A percentile compares a stretch with the other conserved stretches of the same genome.
phyloP scores from a whole-genome alignment of 2,888 invertebrate genomes.

The Pristionchus fissidentatus region DNA sequence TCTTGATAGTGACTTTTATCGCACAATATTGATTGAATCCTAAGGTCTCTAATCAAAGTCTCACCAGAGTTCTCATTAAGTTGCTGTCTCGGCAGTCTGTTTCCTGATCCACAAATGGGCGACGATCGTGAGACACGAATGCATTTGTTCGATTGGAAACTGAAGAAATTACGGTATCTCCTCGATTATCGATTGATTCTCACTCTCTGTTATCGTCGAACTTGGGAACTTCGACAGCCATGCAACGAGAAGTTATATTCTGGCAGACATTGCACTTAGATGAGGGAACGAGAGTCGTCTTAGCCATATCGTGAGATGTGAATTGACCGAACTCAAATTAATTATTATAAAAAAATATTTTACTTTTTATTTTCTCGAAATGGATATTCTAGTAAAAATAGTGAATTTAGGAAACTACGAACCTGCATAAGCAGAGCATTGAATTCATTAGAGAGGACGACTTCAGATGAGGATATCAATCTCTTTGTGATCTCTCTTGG shows the following conservation, averaged over 20 bases:
- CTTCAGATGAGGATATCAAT: conserved; percentile 68
- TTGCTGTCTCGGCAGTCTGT: conserved; percentile 94
- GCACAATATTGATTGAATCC: background rate
- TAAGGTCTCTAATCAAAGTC: background rate
- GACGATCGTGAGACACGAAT: conserved; percentile 83
- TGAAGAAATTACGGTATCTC: conserved; percentile 51
- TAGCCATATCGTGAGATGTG: conserved; percentile 73
- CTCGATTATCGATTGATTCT: background rate
- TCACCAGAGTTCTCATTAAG: conserved; percentile 82
- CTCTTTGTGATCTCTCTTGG: conserved; percentile 68
- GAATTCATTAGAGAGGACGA: conserved; percentile 70
- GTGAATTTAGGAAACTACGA: background rate
- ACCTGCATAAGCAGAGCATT: conserved; percentile 72
- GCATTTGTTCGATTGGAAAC: conserved; percentile 71
- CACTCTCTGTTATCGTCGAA: conserved; percentile 68
- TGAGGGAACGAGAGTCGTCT: conserved; percentile 73
- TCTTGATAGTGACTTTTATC: background rate
- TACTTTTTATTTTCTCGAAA: no score
- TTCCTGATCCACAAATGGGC: conserved; percentile 95
- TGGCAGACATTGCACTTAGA: conserved; percentile 73
- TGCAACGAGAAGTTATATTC: conserved; percentile 73
- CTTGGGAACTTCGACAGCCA: conserved; percentile 69
- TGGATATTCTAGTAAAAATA: background rate
- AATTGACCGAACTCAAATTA: conserved; percentile 67
- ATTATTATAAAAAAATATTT: background rate